Base-by-base conservation (phyloP, 1,140 invertebrate species). In the Cyclargus thomasi region DNA sequence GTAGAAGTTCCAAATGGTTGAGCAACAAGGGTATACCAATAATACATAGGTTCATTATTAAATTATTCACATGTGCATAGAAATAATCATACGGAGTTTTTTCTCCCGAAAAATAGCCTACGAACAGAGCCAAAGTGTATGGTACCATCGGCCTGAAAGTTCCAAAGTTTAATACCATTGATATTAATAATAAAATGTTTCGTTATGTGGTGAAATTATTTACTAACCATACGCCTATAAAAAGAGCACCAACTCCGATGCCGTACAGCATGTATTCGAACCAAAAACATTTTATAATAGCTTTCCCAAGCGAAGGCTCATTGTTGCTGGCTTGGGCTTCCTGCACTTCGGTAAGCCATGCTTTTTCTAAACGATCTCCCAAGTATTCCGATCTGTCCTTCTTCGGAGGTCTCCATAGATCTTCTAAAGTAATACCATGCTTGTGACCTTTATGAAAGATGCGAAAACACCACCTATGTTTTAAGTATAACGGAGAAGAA, bases 1-100 rank as follows among this genome's bases (percentile, higher is more conserved):
- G 29, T 63, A 39, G 35, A 18, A 63, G 18, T 17, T 63, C 62
- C 62, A 63, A 8, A 1, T 63, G 62, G 53, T 18, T 55, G n/a
- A 55, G 4, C 16, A 55, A n/a, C 53, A 55, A 18, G 18, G 17
- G 53, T 17, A 55, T 18, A 18, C n/a, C n/a, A 8, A 55, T 7
- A 6, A 55, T 55, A 7, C n/a, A 55, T 18, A 55, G 4, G n/a
- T 55, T 55, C 53, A 55, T 55, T n/a, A 55, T 55, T 55, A 55
- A 55, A 55, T 55, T 55, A 8, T 55, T 55, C 18, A 55, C 18
- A 18, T 55, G 53, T 55, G 53, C 53, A 18, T 18, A 55, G 2
- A 17, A 17, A 8, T 17, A 17, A 7, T n/a, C 16, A 17, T 55
- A 6, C 6, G 7, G 14, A 7, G 53, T 55, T 18, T 55, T 55